Conservation (phyloP, 2,888 invertebrate species). For the Argyra leucocephala region DNA sequence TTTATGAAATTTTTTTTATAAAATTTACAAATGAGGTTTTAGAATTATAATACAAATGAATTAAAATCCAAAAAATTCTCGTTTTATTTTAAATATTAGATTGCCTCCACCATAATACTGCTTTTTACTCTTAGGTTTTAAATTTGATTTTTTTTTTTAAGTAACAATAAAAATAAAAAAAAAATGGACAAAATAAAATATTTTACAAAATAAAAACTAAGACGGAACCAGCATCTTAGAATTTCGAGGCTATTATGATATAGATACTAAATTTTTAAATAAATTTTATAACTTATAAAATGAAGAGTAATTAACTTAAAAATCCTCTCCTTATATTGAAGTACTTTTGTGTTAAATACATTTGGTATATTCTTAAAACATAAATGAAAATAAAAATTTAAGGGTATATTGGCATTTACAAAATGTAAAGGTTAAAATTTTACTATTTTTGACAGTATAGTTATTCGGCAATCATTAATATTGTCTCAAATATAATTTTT, state of each 20-base stretch:
- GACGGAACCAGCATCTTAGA: neutral
- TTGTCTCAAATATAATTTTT: neutral
- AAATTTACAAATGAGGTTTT: neutral
- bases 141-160: neutral
- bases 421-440: neutral
- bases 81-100: neutral
- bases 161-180: neutral
- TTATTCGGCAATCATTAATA: neutral
- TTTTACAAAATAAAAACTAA: neutral
- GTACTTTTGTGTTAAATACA: too few relatives aligned
- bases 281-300: neutral
- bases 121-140: neutral
- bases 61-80: too few relatives aligned
- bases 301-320: too few relatives aligned
- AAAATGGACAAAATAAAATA: neutral
- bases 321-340: too few relatives aligned
- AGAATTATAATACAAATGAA: neutral
- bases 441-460: neutral
- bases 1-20: neutral
- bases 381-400: too few relatives aligned
- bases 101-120: conserved; percentile 3
- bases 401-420: neutral
- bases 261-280: too few relatives aligned
- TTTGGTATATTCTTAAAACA: too few relatives aligned
- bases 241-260: too few relatives aligned